A percentile compares a stretch with the other conserved stretches of the same genome.
Conservation (phyloP, 1,140 invertebrate species). For the Cydia strobilella region DNA sequence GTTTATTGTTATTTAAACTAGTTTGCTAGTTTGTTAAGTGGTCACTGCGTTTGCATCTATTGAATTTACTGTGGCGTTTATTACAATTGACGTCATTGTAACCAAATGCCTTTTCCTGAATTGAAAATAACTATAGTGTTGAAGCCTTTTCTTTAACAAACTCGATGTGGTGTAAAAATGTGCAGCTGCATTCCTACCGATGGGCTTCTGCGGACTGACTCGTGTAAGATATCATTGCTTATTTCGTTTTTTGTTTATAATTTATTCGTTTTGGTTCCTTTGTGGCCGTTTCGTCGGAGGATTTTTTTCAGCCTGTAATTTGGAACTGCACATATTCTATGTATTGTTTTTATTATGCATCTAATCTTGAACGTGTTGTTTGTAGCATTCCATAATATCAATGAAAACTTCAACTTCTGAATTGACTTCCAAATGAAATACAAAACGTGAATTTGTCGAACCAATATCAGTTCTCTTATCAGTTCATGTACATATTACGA, state of each 20-base stretch:
- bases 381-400: neutral
- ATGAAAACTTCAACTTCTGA: neutral
- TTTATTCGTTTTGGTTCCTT: neutral
- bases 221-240: neutral
- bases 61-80: too few species aligned
- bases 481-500: conserved; percentile 23
- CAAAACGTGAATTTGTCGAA: neutral
- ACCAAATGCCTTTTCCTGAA: neutral
- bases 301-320: too few species aligned
- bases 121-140: neutral
- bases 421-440: neutral
- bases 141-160: neutral
- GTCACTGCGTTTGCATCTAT: neutral
- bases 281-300: too few species aligned
- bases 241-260: neutral
- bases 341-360: neutral
- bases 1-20: too few species aligned
- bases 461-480: neutral
- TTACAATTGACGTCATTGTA: neutral
- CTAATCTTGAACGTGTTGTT: neutral
- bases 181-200: conserved; percentile 21
- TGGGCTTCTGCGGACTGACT: neutral
- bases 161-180: conserved; percentile 21
- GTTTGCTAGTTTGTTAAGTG: too few species aligned
- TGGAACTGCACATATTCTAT: too few species aligned